Conservation (phyloP, 1,140 invertebrate species). For the Homalodisca vitripennis region DNA sequence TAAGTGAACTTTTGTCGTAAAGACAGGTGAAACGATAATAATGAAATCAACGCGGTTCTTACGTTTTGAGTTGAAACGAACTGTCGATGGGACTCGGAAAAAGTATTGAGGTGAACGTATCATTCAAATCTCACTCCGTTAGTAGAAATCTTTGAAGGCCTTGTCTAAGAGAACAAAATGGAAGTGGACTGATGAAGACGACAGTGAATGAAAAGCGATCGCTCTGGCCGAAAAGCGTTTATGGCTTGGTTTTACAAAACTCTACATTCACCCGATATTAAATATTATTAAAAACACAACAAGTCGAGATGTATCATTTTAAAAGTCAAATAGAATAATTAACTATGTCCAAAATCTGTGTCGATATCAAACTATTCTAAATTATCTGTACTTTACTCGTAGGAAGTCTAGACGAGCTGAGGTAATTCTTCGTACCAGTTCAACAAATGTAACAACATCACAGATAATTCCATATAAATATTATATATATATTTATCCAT, state of each 20-base stretch:
- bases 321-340: conserved; percentile 15
- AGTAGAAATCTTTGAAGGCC: no score
- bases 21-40: no score
- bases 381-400: neutral
- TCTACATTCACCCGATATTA: neutral
- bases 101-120: no score
- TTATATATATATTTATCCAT: neutral
- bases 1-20: no score
- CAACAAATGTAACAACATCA: conserved; percentile 28
- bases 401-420: conserved; percentile 10
- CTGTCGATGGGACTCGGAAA: no score
- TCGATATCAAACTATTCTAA: conserved; percentile 21
- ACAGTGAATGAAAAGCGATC: conserved; percentile 8
- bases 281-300: conserved; percentile 15
- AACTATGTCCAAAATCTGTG: conserved; percentile 20
- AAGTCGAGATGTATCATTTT: conserved; percentile 7
- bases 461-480: conserved; percentile 26
- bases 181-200: neutral
- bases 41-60: no score
- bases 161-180: neutral
- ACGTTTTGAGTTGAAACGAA: no score
- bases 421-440: conserved; percentile 28
- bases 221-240: no score
- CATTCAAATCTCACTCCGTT: no score
- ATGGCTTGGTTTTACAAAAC: neutral